Percentiles rank a stretch among this genome's conserved stretches.
phyloP scores from a whole-genome alignment of 2,888 invertebrate species.

The Temnothorax ravouxi region DNA sequence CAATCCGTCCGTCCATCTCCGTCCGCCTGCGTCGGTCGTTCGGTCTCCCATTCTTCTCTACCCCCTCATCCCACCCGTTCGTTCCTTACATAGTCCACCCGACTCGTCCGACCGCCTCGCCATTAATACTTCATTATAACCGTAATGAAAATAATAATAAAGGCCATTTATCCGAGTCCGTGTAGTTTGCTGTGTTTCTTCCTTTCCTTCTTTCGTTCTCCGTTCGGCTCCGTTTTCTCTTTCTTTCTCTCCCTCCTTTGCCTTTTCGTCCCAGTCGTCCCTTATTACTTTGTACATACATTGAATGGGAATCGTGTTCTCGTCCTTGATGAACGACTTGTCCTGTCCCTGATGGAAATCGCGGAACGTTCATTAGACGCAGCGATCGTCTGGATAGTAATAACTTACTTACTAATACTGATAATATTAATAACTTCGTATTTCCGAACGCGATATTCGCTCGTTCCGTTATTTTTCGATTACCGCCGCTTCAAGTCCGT shows the following conservation, averaged over 20 bases:
- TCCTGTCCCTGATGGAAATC: constrained; percentile 51
- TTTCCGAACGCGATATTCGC: constrained; percentile 23
- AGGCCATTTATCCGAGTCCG: constrained; percentile 82
- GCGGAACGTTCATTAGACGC: constrained; percentile 46
- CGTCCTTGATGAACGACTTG: constrained; percentile 53
- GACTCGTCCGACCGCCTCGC: constrained; percentile 62
- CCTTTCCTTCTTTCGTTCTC: constrained; percentile 52
- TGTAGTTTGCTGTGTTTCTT: constrained; percentile 43
- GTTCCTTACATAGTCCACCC: constrained; percentile 67
- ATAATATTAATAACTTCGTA: constrained; percentile 54
- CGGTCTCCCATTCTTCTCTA: constrained; percentile 57
- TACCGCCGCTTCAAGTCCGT: not conserved
- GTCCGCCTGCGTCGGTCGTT: constrained; percentile 74
- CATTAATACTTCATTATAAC: constrained; percentile 85
- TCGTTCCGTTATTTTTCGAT: constrained; percentile 14
- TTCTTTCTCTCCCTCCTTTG: not conserved
- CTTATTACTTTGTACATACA: constrained; percentile 57
- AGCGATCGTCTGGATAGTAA: constrained; percentile 41
- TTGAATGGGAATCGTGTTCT: constrained; percentile 51
- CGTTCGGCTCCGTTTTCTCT: constrained; percentile 22
- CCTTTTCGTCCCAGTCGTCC: constrained; percentile 21
- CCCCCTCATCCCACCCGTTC: constrained; percentile 56
- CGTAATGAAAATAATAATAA: constrained; percentile 86
- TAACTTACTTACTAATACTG: constrained; percentile 51
- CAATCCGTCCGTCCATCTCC: constrained; percentile 82